Conservation (phyloP, 2,797 vertebrate genomes). For the Hemibagrus guttatus region DNA sequence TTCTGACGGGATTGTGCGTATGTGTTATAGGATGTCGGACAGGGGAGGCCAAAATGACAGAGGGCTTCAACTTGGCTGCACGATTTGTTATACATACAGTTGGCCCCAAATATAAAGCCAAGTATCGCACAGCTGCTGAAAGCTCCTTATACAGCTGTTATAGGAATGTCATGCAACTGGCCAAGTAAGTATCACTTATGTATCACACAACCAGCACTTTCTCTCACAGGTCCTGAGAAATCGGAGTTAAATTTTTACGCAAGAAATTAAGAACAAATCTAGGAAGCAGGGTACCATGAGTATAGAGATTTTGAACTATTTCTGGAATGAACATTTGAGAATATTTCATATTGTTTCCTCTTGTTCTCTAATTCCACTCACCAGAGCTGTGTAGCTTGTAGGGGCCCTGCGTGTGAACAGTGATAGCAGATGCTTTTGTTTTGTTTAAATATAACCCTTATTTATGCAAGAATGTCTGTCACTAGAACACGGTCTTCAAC, state of each 20-base stretch:
- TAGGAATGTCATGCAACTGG: conserved; percentile 89
- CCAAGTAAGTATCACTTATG: conserved; percentile 75
- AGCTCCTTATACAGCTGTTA: conserved; percentile 97
- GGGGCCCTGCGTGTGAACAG: not conserved
- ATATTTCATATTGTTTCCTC: not conserved
- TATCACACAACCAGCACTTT: not conserved
- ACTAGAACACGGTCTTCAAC: not conserved
- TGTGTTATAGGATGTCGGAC: conserved; percentile 88
- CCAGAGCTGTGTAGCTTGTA: not conserved
- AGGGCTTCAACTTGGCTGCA: conserved; percentile 92
- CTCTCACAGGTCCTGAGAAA: not conserved
- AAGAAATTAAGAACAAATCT: not conserved
- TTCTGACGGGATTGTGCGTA: not conserved
- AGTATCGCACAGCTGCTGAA: conserved; percentile 93
- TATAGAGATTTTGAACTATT: not conserved
- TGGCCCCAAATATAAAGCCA: conserved; percentile 93
- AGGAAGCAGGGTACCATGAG: not conserved
- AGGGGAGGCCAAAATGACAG: conserved; percentile 92
- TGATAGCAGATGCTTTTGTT: not conserved
- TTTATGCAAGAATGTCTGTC: not conserved
- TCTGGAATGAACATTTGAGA: not conserved
- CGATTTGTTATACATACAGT: conserved; percentile 97
- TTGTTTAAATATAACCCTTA: not conserved
- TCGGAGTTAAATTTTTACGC: not conserved
- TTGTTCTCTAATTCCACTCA: not conserved